These are phyloP conservation scores for Mesaphorura yosii DNA, from an alignment of 1,140 invertebrate species.

Conservation along the genomic window DNA sequence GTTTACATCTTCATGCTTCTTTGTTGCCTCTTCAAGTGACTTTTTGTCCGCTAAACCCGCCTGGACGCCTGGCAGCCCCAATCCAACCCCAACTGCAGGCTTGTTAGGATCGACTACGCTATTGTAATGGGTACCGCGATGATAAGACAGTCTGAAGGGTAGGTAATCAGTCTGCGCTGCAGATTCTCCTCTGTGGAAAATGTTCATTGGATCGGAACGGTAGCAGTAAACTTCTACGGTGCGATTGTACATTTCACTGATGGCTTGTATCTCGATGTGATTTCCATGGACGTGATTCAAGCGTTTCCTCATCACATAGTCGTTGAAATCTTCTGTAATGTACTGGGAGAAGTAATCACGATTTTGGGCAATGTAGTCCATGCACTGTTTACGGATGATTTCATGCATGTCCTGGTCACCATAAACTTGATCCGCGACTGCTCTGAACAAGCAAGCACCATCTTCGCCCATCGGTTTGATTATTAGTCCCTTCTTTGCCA, in stretches of 20 bases:
- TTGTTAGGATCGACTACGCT: conserved; percentile 80
- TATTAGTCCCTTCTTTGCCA: conserved; percentile 60
- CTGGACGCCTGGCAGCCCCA: conserved; percentile 71
- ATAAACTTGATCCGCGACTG: conserved; percentile 85
- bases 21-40: conserved; percentile 63
- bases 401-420: conserved; percentile 87
- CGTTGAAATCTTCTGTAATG: conserved; percentile 82
- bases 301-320: conserved; percentile 69
- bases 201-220: conserved; percentile 76
- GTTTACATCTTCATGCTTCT: conserved; percentile 67
- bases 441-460: conserved; percentile 81
- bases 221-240: conserved; percentile 87
- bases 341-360: conserved; percentile 82
- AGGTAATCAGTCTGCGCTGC: conserved; percentile 61
- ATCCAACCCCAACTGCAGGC: conserved; percentile 68
- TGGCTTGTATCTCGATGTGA: conserved; percentile 87
- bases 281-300: conserved; percentile 75
- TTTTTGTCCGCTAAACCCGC: conserved; percentile 65
- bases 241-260: conserved; percentile 84
- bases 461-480: conserved; percentile 85
- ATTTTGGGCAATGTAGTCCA: conserved; percentile 87
- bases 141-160: conserved; percentile 80
- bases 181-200: conserved; percentile 72
- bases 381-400: conserved; percentile 70
- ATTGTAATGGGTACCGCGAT: conserved; percentile 81